phyloP scores from a whole-genome alignment of 2,888 invertebrate genomes.

The Linyphia triangularis region DNA sequence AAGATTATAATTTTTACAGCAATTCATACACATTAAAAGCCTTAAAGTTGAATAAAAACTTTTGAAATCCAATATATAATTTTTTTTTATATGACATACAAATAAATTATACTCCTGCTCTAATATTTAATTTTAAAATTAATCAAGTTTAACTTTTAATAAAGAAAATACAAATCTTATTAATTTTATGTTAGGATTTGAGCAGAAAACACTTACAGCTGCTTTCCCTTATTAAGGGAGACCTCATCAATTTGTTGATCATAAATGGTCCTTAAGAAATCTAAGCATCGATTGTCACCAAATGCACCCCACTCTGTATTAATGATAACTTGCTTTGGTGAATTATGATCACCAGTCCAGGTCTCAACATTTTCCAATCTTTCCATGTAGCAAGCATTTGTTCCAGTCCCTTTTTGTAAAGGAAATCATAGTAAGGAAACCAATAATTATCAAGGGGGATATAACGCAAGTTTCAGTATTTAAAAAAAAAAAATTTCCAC shows the following conservation, averaged over 20 bases:
- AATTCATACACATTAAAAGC: no score
- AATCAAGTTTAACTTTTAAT: no score
- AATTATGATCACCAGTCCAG: conserved; percentile 81
- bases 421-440: background rate
- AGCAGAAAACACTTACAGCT: conserved; percentile 86
- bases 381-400: conserved; percentile 97
- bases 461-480: background rate
- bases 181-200: no score
- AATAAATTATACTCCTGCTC: no score
- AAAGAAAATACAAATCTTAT: no score
- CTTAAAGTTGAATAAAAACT: no score
- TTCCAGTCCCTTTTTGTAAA: conserved; percentile 88
- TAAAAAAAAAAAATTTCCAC: background rate
- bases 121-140: no score
- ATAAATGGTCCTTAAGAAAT: conserved; percentile 88
- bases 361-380: conserved; percentile 89
- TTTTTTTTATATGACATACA: no score
- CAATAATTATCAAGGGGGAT: background rate
- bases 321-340: conserved; percentile 85
- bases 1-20: no score
- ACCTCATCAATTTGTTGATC: conserved; percentile 89
- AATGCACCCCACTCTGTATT: conserved; percentile 99
- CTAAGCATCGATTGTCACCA: conserved; percentile 92
- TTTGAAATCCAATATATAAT: no score
- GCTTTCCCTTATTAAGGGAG: conserved; percentile 87